Conservation (phyloP, 2,113 vertebrate genomes). For the Orthonyx spaldingii region DNA sequence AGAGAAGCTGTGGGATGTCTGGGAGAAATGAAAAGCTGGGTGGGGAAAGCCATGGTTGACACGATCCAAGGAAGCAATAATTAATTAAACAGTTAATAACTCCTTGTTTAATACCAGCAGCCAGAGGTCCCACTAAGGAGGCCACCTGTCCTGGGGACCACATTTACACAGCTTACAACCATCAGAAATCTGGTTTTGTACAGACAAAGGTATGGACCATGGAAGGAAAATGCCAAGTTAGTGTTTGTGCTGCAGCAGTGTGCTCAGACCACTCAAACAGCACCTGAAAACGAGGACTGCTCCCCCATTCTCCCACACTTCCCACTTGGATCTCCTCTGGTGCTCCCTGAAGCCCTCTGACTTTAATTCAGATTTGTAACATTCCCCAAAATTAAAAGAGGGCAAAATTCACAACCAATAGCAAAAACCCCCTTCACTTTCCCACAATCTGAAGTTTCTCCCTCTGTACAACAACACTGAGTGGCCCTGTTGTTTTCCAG, state of each 20-base stretch:
- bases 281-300: fast-evolving
- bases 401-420: neutral
- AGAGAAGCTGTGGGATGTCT: neutral
- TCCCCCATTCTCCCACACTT: neutral
- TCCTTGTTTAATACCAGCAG: neutral
- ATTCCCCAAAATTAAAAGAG: neutral
- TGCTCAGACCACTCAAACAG: neutral
- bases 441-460: fast-evolving
- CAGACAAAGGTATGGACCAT: fast-evolving
- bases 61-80: neutral
- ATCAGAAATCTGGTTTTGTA: neutral
- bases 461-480: fast-evolving
- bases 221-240: fast-evolving
- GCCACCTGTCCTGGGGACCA: neutral
- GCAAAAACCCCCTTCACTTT: neutral
- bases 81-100: neutral
- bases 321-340: neutral
- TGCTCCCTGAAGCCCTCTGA: neutral
- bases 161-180: fast-evolving
- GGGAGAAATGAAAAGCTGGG: neutral
- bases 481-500: fast-evolving
- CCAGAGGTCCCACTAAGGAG: neutral
- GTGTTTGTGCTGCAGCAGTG: neutral
- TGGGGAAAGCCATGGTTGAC: fast-evolving
- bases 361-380: fast-evolving